phyloP scores from a whole-genome alignment of 2,797 vertebrate genomes.

The Hozukius guyotensis region DNA sequence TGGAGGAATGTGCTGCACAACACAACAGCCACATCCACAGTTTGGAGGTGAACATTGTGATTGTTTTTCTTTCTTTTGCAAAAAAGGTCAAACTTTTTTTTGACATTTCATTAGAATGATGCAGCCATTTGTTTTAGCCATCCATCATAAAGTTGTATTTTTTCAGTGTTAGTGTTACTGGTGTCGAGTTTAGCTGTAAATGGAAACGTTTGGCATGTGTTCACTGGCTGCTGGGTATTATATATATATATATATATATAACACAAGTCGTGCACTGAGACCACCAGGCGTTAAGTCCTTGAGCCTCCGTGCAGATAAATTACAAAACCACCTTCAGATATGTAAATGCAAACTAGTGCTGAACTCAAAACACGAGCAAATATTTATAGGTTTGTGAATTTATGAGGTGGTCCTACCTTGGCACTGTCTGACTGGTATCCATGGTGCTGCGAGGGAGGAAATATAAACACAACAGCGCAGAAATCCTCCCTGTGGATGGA shows the following conservation, averaged over 20 bases:
- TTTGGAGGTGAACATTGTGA: slow-evolving; percentile 19
- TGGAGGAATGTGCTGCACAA: slow-evolving; percentile 74
- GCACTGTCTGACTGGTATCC: slow-evolving; percentile 72
- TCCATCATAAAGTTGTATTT: background rate
- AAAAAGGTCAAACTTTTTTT: background rate
- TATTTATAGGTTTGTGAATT: slow-evolving; percentile 80
- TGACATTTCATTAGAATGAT: background rate
- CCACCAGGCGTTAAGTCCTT: slow-evolving; percentile 45
- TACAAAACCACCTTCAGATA: slow-evolving; percentile 72
- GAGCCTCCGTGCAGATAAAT: slow-evolving; percentile 64
- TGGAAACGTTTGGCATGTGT: slow-evolving; percentile 5
- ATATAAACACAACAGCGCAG: slow-evolving; percentile 75
- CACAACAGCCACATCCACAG: slow-evolving; percentile 51
- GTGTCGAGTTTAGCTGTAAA: background rate
- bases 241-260: slow-evolving; percentile 18
- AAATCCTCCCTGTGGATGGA: slow-evolving; percentile 67
- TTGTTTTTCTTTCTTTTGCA: slow-evolving; percentile 20
- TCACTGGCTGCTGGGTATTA: slow-evolving; percentile 30
- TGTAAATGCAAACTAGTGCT: slow-evolving; percentile 73
- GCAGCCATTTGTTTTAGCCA: background rate
- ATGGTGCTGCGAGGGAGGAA: slow-evolving; percentile 73
- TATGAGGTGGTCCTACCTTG: slow-evolving; percentile 75
- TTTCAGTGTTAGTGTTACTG: background rate
- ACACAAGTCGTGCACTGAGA: slow-evolving; percentile 34
- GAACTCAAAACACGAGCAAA: slow-evolving; percentile 75